These are phyloP conservation scores for Synanthedon andrenaeformis DNA, from an alignment of 2,888 invertebrate genomes.

Conservation along the genomic window DNA sequence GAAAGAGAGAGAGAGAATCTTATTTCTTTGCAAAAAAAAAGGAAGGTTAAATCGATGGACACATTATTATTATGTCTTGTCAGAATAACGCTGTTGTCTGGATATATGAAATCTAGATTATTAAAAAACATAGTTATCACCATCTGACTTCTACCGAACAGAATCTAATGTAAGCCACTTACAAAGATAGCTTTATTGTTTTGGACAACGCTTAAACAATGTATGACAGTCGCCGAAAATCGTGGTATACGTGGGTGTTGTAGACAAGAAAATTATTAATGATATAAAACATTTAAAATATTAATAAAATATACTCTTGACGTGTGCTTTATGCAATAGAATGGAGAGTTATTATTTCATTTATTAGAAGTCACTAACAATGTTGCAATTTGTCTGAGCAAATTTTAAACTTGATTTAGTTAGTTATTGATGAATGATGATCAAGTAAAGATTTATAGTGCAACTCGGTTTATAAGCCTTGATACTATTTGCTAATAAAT, in stretches of 20 bases:
- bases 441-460: neutral
- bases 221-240: conserved; percentile 10
- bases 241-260: conserved; percentile 25
- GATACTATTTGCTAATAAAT: neutral
- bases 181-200: too few relatives aligned
- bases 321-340: conserved; percentile 9
- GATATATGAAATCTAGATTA: too few relatives aligned
- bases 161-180: too few relatives aligned
- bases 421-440: conserved; percentile 4
- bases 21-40: too few relatives aligned
- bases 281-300: conserved; percentile 3
- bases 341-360: conserved; percentile 6
- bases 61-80: too few relatives aligned
- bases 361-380: conserved; percentile 5
- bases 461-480: neutral
- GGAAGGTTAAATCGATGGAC: too few relatives aligned
- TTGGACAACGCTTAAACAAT: too few relatives aligned
- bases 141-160: too few relatives aligned
- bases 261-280: conserved; percentile 17
- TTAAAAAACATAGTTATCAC: too few relatives aligned
- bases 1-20: too few relatives aligned
- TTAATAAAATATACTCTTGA: conserved; percentile 5
- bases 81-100: too few relatives aligned
- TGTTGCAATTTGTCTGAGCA: conserved; percentile 9
- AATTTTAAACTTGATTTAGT: conserved; percentile 6